Base-by-base conservation (phyloP, 2,113 vertebrate species). In the Dromas ardeola region DNA sequence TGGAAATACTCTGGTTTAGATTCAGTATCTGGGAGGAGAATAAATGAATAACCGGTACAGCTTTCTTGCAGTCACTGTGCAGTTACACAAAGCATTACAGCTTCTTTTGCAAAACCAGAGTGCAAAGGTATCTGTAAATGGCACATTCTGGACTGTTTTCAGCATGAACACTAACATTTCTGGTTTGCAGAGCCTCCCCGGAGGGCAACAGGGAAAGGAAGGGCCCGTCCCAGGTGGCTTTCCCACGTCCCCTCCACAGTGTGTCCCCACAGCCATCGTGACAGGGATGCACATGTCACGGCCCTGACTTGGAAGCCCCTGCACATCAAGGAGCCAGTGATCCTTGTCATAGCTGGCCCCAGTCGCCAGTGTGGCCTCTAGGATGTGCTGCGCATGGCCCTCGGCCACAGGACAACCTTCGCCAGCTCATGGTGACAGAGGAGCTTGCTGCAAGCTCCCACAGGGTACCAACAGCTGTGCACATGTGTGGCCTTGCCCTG, bases 171-270 rank as follows among this genome's bases (percentile, higher is more conserved):
- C 10, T 11, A 30, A 29, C 8, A 29, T 43, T 90, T 67, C 66
- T 82, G 47, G 23, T 81, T 40, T 92, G 47, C 47, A 50, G 71
- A 53, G 61, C 7, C 36, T 62, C 65, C 73, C 45, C 52, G 36
- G 55, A 52, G 38, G 11, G 43, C 42, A 69, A 38, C 5, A 50
- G 36, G 0, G 0, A 81, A 81, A 62, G 43, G 70, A 43, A 78
- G 18, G 21, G 36, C 42, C 34, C 1, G 1, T 73, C 36, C 29
- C 47, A 59, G 30, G 7, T 36, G 45, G 15, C 21, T 59, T 78
- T 77, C 11, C 56, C n/a, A 22, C 0, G 1, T 59, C 27, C 3
- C 12, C 25, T 22, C 49, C 1, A 2, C 52, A 13, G 17, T 2
- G 13, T 1, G 0, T 50, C 50, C 43, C 38, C 43, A 52, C 34